phyloP scores from a whole-genome alignment of 2,797 vertebrate species.

The Cryptoblepharus egeriae region DNA sequence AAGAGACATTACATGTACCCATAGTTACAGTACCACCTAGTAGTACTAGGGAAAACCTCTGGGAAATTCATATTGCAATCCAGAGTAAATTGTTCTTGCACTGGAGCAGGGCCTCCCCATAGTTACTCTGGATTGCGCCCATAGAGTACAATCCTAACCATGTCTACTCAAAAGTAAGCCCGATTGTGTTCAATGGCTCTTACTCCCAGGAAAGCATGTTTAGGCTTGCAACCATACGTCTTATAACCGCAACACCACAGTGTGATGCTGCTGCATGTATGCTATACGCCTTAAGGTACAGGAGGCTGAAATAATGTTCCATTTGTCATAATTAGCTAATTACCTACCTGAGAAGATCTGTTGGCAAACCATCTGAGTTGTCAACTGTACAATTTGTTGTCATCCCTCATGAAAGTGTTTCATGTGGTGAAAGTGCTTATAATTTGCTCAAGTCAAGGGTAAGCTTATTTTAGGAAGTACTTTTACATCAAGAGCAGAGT shows the following conservation, averaged over 20 bases:
- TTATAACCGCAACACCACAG: background rate
- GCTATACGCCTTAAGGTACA: background rate
- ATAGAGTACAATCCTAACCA: too few relatives aligned
- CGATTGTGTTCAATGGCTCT: too few relatives aligned
- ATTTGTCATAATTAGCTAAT: slow-evolving; percentile 8
- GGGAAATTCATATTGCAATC: too few relatives aligned
- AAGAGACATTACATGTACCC: too few relatives aligned
- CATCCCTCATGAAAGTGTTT: slow-evolving; percentile 17
- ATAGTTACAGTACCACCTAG: too few relatives aligned
- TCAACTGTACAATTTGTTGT: slow-evolving; percentile 4
- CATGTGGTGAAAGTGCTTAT: slow-evolving; percentile 18
- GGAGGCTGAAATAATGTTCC: slow-evolving; percentile 5
- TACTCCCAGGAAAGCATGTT: too few relatives aligned
- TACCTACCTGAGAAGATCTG: slow-evolving; percentile 29
- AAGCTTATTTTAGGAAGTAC: slow-evolving; percentile 22
- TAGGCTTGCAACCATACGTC: too few relatives aligned
- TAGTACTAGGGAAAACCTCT: too few relatives aligned
- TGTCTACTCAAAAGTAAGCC: too few relatives aligned
- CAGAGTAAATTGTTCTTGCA: too few relatives aligned
- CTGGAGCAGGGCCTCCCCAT: too few relatives aligned
- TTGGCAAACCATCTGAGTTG: background rate
- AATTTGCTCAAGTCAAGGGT: slow-evolving; percentile 31
- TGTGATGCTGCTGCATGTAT: background rate
- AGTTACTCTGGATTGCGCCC: too few relatives aligned
- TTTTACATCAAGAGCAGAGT: slow-evolving; percentile 10